phyloP scores from a whole-genome alignment of 2,797 vertebrate species.

The Scolopax rusticola region DNA sequence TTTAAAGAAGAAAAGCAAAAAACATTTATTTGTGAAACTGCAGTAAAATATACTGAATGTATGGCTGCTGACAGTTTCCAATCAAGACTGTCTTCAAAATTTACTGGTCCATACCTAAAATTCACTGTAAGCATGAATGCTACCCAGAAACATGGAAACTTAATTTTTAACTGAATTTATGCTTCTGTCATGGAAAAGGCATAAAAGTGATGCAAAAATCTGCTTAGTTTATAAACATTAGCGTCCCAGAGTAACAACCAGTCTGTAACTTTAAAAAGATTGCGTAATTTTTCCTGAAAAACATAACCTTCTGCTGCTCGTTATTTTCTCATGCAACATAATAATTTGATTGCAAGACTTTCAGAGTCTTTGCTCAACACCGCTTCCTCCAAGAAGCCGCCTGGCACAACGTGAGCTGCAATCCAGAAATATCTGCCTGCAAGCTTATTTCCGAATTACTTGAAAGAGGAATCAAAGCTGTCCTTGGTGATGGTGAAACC shows the following conservation, averaged over 20 bases:
- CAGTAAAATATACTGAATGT: not conserved
- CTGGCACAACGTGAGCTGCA: not conserved
- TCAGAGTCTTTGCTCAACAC: not conserved
- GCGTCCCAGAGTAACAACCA: not conserved
- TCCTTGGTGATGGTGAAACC: not conserved
- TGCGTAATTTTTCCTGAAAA: slow-evolving; percentile 40
- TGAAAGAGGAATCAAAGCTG: not conserved
- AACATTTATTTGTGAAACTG: not conserved
- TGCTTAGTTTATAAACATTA: not conserved
- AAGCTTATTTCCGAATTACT: not conserved
- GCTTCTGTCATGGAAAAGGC: not conserved
- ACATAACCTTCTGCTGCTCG: not conserved
- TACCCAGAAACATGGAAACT: not conserved
- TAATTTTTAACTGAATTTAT: slow-evolving; percentile 33
- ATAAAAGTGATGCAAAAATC: not conserved
- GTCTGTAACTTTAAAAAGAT: slow-evolving; percentile 10
- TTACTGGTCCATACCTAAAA: not conserved
- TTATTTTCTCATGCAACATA: slow-evolving; percentile 17
- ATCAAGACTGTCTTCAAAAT: not conserved
- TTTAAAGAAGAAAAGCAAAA: not conserved
- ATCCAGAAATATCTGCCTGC: not conserved
- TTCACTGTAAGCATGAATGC: not conserved
- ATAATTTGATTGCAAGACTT: not conserved
- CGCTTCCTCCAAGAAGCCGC: not conserved
- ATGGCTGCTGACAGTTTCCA: not conserved